These are phyloP conservation scores for Gryllus bimaculatus DNA, from an alignment of 1,140 invertebrate genomes.

Conservation along the genomic window DNA sequence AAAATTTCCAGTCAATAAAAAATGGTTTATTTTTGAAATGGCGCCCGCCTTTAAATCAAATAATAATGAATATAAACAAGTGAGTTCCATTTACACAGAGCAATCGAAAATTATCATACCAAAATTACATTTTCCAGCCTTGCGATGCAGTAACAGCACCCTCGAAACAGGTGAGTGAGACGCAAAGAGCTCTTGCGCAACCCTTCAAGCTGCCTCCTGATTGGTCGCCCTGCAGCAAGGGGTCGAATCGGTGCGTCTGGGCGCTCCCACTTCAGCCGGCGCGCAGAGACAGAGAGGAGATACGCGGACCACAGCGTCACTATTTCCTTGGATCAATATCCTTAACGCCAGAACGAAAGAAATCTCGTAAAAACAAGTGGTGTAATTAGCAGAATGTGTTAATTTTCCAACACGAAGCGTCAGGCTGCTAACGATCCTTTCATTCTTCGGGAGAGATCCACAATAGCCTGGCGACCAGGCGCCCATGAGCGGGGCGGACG, in stretches of 20 bases:
- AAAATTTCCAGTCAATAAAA: too few species aligned
- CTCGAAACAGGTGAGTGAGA: too few species aligned
- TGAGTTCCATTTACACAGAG: too few species aligned
- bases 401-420: background rate
- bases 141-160: too few species aligned
- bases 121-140: too few species aligned
- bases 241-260: background rate
- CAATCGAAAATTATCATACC: too few species aligned
- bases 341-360: background rate
- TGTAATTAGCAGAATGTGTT: background rate
- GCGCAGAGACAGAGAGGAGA: background rate
- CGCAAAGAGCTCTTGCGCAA: too few species aligned
- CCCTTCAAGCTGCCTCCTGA: too few species aligned
- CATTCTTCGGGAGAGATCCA: background rate
- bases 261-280: background rate
- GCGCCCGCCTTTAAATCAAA: too few species aligned
- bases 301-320: background rate
- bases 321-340: background rate
- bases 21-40: too few species aligned
- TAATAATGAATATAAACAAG: too few species aligned
- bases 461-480: background rate
- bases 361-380: background rate
- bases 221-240: background rate
- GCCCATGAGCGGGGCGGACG: background rate
- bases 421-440: background rate